Percentiles rank a stretch among this genome's conserved stretches.
Conservation (phyloP, 1,140 invertebrate genomes). For the Parapsyche elsis region DNA sequence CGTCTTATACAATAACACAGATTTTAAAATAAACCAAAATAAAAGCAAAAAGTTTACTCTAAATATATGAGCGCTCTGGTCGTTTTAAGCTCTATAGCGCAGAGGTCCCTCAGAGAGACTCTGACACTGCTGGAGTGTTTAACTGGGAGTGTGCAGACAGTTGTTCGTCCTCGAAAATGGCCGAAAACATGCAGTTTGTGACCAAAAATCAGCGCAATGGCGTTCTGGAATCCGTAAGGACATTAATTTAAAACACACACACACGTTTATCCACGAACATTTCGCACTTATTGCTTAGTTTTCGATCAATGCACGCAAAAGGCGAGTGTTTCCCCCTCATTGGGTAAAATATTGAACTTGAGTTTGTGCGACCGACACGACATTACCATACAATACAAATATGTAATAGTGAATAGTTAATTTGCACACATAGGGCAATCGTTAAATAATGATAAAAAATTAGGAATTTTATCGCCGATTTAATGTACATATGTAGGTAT, state of each 20-base stretch:
- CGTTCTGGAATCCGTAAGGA: not conserved
- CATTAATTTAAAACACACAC: not conserved
- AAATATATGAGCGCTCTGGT: not conserved
- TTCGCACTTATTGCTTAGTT: no score
- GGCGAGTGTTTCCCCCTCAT: no score
- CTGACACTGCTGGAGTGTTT: constrained; percentile 3
- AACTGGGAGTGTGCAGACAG: not conserved
- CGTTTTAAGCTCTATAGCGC: constrained; percentile 3
- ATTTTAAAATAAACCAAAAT: constrained; percentile 27
- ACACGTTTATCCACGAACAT: no score
- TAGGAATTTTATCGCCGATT: no score
- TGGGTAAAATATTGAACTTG: no score
- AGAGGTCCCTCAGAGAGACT: constrained; percentile 9
- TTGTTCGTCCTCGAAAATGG: not conserved
- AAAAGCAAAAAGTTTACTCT: not conserved
- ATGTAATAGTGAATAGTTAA: no score
- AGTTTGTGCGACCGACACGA: no score
- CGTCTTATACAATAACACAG: constrained; percentile 21
- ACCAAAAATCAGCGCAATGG: constrained; percentile 4
- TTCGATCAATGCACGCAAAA: no score
- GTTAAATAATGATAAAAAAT: no score
- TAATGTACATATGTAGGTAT: no score
- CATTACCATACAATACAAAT: no score
- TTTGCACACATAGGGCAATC: no score
- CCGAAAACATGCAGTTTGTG: not conserved